phyloP scores from a whole-genome alignment of 2,113 vertebrate genomes.

The Rhinichthys klamathensis region DNA sequence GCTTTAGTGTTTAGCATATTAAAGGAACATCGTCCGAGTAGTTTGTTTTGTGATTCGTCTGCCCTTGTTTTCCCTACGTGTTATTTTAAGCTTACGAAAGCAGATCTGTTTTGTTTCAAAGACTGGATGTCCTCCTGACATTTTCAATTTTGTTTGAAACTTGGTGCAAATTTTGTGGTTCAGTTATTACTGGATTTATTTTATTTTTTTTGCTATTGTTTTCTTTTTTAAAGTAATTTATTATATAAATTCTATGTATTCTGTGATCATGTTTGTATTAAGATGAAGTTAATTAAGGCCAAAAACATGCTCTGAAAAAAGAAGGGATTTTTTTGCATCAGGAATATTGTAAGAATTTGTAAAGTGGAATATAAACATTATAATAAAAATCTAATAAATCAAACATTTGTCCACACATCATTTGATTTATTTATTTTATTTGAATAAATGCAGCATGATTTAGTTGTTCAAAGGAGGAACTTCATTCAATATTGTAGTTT shows the following conservation, averaged over 20 bases:
- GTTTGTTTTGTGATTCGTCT: conserved; percentile 35
- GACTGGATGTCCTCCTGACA: conserved; percentile 31
- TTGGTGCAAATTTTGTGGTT: conserved; percentile 34
- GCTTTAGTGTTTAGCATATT: conserved; percentile 22
- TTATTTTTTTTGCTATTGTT: conserved; percentile 39
- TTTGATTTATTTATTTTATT: background rate
- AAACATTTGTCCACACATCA: background rate
- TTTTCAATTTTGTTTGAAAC: conserved; percentile 29
- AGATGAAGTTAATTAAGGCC: conserved; percentile 27
- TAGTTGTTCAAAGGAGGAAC: background rate
- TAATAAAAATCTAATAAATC: conserved; percentile 11
- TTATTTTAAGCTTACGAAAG: conserved; percentile 19
- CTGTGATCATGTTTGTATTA: conserved; percentile 45
- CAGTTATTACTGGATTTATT: background rate
- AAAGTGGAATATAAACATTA: conserved; percentile 37
- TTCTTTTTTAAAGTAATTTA: conserved; percentile 48
- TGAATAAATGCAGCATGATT: background rate
- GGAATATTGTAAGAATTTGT: conserved; percentile 49
- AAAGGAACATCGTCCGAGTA: background rate
- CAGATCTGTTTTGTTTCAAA: conserved; percentile 7
- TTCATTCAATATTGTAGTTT: background rate
- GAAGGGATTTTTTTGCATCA: conserved; percentile 42
- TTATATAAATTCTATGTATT: conserved; percentile 34
- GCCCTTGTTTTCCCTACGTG: conserved; percentile 1
- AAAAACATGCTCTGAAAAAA: conserved; percentile 36